Conservation (phyloP, 2,888 invertebrate genomes). For the Cheilosia grossa region DNA sequence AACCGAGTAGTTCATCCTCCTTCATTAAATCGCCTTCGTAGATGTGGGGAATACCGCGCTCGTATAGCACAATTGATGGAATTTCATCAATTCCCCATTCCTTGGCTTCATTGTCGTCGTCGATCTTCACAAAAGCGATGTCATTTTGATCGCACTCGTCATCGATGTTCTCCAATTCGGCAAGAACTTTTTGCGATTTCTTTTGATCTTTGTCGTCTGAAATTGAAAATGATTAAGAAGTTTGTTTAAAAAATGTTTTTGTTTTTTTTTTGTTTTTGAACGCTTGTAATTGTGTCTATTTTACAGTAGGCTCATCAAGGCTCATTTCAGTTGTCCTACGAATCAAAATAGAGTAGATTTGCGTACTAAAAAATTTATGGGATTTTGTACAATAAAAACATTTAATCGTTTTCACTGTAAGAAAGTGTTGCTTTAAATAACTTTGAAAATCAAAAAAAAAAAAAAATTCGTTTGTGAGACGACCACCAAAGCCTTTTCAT, state of each 20-base stretch:
- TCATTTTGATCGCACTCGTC: slow-evolving; percentile 96
- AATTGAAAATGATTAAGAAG: slow-evolving; percentile 27
- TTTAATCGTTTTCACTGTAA: too few species aligned
- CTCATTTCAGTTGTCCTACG: too few species aligned
- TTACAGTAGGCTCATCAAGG: too few species aligned
- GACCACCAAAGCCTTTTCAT: too few species aligned
- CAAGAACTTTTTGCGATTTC: slow-evolving; percentile 92
- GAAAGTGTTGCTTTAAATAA: too few species aligned
- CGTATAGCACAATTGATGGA: slow-evolving; percentile 92
- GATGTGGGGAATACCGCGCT: slow-evolving; percentile 89
- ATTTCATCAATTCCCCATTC: slow-evolving; percentile 94
- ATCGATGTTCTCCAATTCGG: slow-evolving; percentile 95
- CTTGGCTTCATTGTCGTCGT: slow-evolving; percentile 93
- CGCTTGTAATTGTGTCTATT: neutral
- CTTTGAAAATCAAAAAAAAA: too few species aligned
- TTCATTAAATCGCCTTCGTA: slow-evolving; percentile 94
- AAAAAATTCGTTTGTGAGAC: too few species aligned
- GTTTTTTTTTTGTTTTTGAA: too few species aligned
- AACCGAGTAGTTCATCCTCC: slow-evolving; percentile 94
- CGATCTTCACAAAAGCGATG: slow-evolving; percentile 95
- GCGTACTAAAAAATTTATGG: too few species aligned
- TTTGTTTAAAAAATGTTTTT: neutral
- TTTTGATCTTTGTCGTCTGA: slow-evolving; percentile 95
- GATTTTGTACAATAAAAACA: too few species aligned
- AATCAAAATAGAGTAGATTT: too few species aligned